Conservation (phyloP, 2,113 vertebrate species). For the Stictonetta naevosa region DNA sequence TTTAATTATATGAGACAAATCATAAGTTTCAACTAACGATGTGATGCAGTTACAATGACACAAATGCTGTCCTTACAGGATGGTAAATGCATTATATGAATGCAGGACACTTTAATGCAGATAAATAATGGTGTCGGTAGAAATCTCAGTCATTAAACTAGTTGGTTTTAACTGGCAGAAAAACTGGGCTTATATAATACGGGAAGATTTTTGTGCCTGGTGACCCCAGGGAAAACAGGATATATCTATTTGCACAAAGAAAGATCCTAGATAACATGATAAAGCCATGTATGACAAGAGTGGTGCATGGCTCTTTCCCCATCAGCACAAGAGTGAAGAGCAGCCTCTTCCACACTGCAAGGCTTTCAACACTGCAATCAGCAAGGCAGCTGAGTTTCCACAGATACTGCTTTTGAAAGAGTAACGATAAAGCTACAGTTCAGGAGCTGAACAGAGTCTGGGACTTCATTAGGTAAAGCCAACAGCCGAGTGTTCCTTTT, state of each 20-base stretch:
- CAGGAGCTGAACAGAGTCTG: background rate
- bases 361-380: background rate
- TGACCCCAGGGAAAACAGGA: background rate
- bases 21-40: background rate
- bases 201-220: background rate
- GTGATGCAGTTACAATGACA: rapidly evolving
- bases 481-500: background rate
- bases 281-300: background rate
- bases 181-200: background rate
- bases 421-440: background rate
- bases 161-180: background rate
- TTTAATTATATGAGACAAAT: background rate
- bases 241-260: background rate
- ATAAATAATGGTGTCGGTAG: background rate
- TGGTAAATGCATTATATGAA: background rate
- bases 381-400: background rate
- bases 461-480: background rate
- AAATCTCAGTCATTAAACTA: background rate
- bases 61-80: background rate
- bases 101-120: background rate
- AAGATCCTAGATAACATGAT: background rate
- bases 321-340: background rate
- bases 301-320: background rate
- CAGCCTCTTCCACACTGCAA: background rate
- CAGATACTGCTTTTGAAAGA: background rate